Conservation (phyloP, 2,797 vertebrate genomes). For the Spondyliosoma cantharus region DNA sequence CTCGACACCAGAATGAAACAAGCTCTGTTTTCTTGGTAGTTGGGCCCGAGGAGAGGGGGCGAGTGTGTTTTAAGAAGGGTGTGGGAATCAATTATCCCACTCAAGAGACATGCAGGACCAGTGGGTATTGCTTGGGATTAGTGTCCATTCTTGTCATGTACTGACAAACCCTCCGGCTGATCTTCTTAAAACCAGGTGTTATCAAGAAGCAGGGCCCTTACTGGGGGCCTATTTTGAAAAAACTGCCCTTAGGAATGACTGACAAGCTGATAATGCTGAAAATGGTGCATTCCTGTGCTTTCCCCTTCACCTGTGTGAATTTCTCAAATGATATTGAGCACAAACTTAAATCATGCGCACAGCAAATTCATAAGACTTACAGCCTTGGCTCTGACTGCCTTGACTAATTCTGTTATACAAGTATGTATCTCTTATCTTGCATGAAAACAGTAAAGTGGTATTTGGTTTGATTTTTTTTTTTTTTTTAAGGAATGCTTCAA, state of each 20-base stretch:
- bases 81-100: conserved; percentile 83
- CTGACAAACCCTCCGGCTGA: conserved; percentile 80
- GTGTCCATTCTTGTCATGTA: conserved; percentile 83
- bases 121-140: conserved; percentile 82
- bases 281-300: conserved; percentile 71
- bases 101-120: conserved; percentile 78
- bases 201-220: conserved; percentile 76
- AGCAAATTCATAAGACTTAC: conserved; percentile 15
- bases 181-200: conserved; percentile 83
- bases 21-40: conserved; percentile 71
- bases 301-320: conserved; percentile 75
- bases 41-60: conserved; percentile 64
- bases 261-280: conserved; percentile 74
- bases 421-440: neutral
- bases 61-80: conserved; percentile 78
- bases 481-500: neutral
- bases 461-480: neutral
- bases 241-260: conserved; percentile 75
- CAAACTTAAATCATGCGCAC: conserved; percentile 53
- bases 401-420: conserved; percentile 22
- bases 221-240: conserved; percentile 70
- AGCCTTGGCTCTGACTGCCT: conserved; percentile 18
- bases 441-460: neutral
- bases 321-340: conserved; percentile 48
- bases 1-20: conserved; percentile 69